Base-by-base conservation (phyloP, 92 coral and sea anemone genomes). In the Muricea muricata region DNA sequence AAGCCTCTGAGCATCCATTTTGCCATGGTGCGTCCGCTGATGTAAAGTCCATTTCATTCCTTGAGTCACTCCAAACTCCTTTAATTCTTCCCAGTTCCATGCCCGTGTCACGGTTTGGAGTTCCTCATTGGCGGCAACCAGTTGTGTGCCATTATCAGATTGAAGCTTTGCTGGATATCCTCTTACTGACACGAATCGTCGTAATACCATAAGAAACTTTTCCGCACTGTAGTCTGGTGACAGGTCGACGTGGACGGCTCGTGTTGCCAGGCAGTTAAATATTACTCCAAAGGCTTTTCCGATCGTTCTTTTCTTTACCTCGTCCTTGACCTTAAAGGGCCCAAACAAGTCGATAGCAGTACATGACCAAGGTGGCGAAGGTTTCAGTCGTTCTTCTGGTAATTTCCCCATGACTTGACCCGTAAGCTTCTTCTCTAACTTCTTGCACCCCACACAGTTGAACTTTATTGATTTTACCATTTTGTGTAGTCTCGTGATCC, bases 21-120 rank as follows among this genome's bases (percentile, higher is more conserved):
- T 90, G 80, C 93, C 90, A 90, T 12, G 82, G 90, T 13, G 88
- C 90, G 57, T 90, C 87, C 15, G 92, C 87, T 58, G 87, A 56
- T 45, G 84, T 47, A 58, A 89, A 89, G 12, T 46, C n/a, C n/a
- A n/a, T n/a, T n/a, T n/a, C n/a, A n/a, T n/a, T n/a, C n/a, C n/a
- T n/a, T n/a, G n/a, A n/a, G n/a, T n/a, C n/a, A n/a, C n/a, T n/a
- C n/a, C n/a, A n/a, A n/a, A n/a, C n/a, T n/a, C n/a, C n/a, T n/a
- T n/a, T n/a, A n/a, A n/a, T n/a, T n/a, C n/a, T n/a, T n/a, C n/a
- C n/a, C n/a, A n/a, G n/a, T n/a, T n/a, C n/a, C n/a, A n/a, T n/a
- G n/a, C n/a, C n/a, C n/a, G n/a, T n/a, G n/a, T 71, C 87, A 85
- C 55, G 52, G 65, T 71, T 42, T 58, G 54, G 45, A 89, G 69